A percentile compares a stretch with the other conserved stretches of the same genome.
These are phyloP conservation scores for Leptinotarsa defecta DNA, from an alignment of 1,140 invertebrate species.

Conservation along the genomic window DNA sequence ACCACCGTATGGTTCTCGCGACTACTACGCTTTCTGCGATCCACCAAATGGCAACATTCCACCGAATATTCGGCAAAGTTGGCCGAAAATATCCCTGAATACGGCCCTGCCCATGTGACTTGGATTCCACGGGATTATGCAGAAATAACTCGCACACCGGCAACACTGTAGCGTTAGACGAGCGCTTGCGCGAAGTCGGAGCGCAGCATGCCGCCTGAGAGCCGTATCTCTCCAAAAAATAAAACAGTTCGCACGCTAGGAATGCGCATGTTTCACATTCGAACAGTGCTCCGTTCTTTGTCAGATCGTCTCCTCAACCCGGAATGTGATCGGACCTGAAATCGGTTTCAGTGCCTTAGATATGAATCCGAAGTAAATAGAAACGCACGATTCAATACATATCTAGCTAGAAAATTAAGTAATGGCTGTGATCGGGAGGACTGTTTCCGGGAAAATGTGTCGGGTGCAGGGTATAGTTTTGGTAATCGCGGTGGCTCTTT, in stretches of 20 bases:
- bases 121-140: no score
- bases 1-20: no score
- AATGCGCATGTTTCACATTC: conserved; percentile 17
- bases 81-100: background rate
- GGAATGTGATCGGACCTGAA: background rate
- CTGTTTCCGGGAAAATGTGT: conserved; percentile 13
- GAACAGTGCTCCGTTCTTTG: background rate
- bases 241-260: conserved; percentile 15
- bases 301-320: conserved; percentile 2
- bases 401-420: background rate
- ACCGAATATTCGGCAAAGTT: no score
- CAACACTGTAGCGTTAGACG: background rate
- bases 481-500: conserved; percentile 7
- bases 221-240: conserved; percentile 5
- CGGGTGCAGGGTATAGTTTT: conserved; percentile 18
- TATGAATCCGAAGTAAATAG: conserved; percentile 13
- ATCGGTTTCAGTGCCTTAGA: conserved; percentile 24
- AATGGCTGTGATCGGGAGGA: conserved; percentile 25
- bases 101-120: background rate
- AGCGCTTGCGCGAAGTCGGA: background rate
- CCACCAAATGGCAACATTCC: no score
- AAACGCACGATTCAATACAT: background rate
- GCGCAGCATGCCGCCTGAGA: background rate
- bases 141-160: background rate
- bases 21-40: no score